Evolutionary conservation across 1,140 invertebrate species (phyloP), one percentile per base, ranked within the genome.

Genomic region (Bombus pascuorum): DNA sequence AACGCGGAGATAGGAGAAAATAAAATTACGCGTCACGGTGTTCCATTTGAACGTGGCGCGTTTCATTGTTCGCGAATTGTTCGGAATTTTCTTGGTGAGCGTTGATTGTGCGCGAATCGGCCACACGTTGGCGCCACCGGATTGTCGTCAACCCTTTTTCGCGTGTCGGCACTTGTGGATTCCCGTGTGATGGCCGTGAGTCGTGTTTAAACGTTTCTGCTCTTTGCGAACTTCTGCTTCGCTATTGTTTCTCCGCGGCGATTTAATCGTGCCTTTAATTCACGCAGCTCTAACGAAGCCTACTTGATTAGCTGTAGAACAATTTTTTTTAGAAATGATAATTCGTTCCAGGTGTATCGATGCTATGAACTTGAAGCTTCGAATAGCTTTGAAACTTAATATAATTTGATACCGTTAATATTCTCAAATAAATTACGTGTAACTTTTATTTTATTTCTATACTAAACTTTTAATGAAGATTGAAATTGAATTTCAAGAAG

Each of bases 21-120:
- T 25, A 34, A 62, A 84, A 73, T 10, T 37, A n/a, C 10, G 34
- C 34, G 25, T 53, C 37, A 28, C 12, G 5, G 1, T 34, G 44
- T 71, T 57, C 47, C 70, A 57, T 82, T 82, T 53, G 57, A 74
- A 75, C 32, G 12, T 77, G 68, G 74, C 47, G 25, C 34, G 75
- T 34, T 68, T 74, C 79, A 68, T 88, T 81, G 86, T 88, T 86
- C 76, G 71, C 66, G 59, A 77, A 88, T 88, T 89, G 88, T 87
- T 65, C 34, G 39, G 66, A 81, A 85, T 77, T 89, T 84, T 83
- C 78, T 81, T 66, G 47, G 39, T 59, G 65, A 42, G 59, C 25
- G 71, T 87, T 83, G 53, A 84, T 88, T 76, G 73, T 72, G 25
- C n/a, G 76, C 37, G 72, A 87, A 83, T 65, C 77, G 71, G 42